Evolutionary conservation across 1,140 invertebrate genomes (phyloP).

Genomic region (Lineus longissimus): DNA sequence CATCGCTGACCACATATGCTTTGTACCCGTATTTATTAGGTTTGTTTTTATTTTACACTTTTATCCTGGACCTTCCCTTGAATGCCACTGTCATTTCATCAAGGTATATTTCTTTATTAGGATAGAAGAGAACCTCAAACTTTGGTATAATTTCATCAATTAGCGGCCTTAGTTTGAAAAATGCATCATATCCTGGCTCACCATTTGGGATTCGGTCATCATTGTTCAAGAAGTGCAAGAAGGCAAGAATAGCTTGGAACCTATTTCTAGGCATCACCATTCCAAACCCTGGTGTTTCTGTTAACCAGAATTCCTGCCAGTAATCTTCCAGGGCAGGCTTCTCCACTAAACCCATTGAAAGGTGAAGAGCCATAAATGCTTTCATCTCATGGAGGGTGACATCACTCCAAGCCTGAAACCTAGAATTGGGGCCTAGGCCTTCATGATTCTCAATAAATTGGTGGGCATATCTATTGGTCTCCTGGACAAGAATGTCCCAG

Average conservation of each 20-base stretch:
- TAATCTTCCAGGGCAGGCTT: neutral
- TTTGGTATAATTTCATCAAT: neutral
- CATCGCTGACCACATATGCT: neutral
- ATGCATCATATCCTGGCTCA: neutral
- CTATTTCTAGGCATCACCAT: neutral
- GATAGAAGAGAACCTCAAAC: neutral
- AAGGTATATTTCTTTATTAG: neutral
- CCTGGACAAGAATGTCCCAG: too few species aligned
- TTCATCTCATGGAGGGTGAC: neutral
- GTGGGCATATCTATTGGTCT: too few species aligned
- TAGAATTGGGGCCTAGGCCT: neutral
- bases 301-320: neutral
- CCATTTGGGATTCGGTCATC: neutral
- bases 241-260: neutral
- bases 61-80: neutral
- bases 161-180: neutral
- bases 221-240: neutral
- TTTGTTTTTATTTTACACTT: neutral
- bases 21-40: neutral
- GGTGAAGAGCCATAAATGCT: neutral
- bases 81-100: neutral
- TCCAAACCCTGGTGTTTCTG: neutral
- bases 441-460: neutral
- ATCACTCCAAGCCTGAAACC: neutral
- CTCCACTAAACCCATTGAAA: neutral